A percentile compares a stretch with the other conserved stretches of the same genome.
Evolutionary conservation across 2,888 invertebrate genomes (phyloP).

Genomic region (Parascotia fuliginaria): DNA sequence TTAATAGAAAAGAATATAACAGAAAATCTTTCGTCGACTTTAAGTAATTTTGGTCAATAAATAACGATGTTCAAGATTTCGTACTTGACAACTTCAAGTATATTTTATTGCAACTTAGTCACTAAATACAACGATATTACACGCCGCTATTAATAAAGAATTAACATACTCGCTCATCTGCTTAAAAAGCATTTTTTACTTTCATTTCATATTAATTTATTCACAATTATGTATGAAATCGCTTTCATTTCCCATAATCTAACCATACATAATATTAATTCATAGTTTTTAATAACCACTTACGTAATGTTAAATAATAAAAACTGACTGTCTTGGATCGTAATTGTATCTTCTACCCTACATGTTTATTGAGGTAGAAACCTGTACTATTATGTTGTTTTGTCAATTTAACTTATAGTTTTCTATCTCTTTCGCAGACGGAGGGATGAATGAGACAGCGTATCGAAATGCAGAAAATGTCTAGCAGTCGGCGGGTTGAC

Average conservation of each 20-base stretch:
- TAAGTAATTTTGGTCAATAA: too few species aligned
- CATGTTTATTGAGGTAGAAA: slow-evolving; percentile 39
- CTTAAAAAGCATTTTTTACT: background rate
- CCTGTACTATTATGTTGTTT: slow-evolving; percentile 43
- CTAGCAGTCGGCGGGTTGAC: slow-evolving; percentile 42
- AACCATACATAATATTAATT: slow-evolving; percentile 1
- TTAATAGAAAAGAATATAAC: too few species aligned
- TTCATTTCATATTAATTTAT: slow-evolving; percentile 2
- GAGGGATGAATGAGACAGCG: slow-evolving; percentile 45
- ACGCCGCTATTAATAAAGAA: background rate
- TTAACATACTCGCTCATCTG: background rate
- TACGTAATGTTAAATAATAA: background rate
- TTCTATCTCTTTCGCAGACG: slow-evolving; percentile 70
- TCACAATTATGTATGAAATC: background rate
- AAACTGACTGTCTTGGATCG: background rate
- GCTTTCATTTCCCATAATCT: background rate
- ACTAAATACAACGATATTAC: too few species aligned
- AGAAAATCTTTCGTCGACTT: too few species aligned
- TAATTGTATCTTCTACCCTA: slow-evolving; percentile 32
- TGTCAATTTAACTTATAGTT: slow-evolving; percentile 61
- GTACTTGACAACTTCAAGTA: too few species aligned
- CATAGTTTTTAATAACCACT: background rate
- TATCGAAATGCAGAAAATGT: slow-evolving; percentile 40
- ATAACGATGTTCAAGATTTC: too few species aligned
- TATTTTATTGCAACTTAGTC: too few species aligned